These are phyloP conservation scores for Zaprionus vittiger DNA, from an alignment of 1,140 invertebrate species.

Conservation along the genomic window DNA sequence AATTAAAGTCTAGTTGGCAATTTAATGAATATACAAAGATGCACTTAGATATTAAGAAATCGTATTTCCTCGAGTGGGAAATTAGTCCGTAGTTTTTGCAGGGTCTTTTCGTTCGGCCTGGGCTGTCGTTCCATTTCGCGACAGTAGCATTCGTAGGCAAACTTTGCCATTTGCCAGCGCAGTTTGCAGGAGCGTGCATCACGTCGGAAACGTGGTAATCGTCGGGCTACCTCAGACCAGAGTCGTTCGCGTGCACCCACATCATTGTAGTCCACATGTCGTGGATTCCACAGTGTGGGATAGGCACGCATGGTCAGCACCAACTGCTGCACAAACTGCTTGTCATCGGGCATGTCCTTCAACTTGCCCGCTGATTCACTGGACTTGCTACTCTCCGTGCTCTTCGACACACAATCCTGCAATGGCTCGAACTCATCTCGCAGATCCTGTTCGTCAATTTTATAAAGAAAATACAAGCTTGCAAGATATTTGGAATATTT, in stretches of 20 bases:
- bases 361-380: slow-evolving; percentile 43
- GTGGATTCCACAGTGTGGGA: slow-evolving; percentile 71
- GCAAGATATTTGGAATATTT: slow-evolving; percentile 82
- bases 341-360: slow-evolving; percentile 77
- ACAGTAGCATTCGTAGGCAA: slow-evolving; percentile 72
- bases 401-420: slow-evolving; percentile 55
- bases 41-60: slow-evolving; percentile 58
- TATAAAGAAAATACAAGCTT: slow-evolving; percentile 75
- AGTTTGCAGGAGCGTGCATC: slow-evolving; percentile 65
- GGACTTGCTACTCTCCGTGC: not conserved
- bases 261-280: slow-evolving; percentile 70
- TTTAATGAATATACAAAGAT: slow-evolving; percentile 6
- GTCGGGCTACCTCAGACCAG: slow-evolving; percentile 68
- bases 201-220: slow-evolving; percentile 67
- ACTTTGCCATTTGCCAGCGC: slow-evolving; percentile 79
- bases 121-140: slow-evolving; percentile 63
- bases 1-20: slow-evolving; percentile 24
- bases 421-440: slow-evolving; percentile 73
- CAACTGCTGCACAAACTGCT: slow-evolving; percentile 68
- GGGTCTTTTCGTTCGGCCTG: slow-evolving; percentile 56
- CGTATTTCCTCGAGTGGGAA: slow-evolving; percentile 78
- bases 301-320: slow-evolving; percentile 62
- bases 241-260: slow-evolving; percentile 63
- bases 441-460: slow-evolving; percentile 78
- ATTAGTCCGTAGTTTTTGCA: slow-evolving; percentile 64